These are phyloP conservation scores for Drosophila guanche DNA, from an alignment of 1,140 invertebrate genomes.

Conservation along the genomic window DNA sequence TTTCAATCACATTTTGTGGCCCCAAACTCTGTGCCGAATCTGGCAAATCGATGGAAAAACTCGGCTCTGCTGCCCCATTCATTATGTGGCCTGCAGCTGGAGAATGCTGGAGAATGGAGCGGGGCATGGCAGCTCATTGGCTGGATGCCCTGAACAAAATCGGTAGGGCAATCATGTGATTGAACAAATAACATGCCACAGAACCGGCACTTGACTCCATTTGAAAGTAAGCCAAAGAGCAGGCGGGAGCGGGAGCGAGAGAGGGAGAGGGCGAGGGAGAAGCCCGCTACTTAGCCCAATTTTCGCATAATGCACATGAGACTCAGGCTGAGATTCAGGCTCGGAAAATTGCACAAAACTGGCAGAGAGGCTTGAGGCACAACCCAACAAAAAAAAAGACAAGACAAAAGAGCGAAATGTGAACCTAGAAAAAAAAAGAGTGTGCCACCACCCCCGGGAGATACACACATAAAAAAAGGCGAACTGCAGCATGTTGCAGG, in stretches of 20 bases:
- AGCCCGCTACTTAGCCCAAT: slow-evolving; percentile 78
- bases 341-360: slow-evolving; percentile 66
- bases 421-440: slow-evolving; percentile 31
- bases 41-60: slow-evolving; percentile 11
- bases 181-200: slow-evolving; percentile 75
- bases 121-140: slow-evolving; percentile 39
- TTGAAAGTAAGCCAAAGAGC: slow-evolving; percentile 43
- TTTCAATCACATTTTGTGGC: slow-evolving; percentile 46
- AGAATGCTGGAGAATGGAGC: background rate
- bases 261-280: background rate
- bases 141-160: slow-evolving; percentile 26
- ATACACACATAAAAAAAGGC: slow-evolving; percentile 20
- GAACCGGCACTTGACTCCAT: slow-evolving; percentile 74
- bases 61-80: slow-evolving; percentile 3
- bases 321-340: background rate
- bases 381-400: slow-evolving; percentile 64
- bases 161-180: slow-evolving; percentile 72
- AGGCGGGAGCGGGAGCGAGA: no score
- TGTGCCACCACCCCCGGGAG: slow-evolving; percentile 56
- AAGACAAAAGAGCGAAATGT: slow-evolving; percentile 37
- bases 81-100: slow-evolving; percentile 44
- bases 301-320: slow-evolving; percentile 80
- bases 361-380: slow-evolving; percentile 43
- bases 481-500: slow-evolving; percentile 44
- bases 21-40: slow-evolving; percentile 36